A percentile compares a stretch with the other conserved stretches of the same genome.
Evolutionary conservation across 2,888 invertebrate genomes (phyloP).

Genomic region (Clunio marinus): DNA sequence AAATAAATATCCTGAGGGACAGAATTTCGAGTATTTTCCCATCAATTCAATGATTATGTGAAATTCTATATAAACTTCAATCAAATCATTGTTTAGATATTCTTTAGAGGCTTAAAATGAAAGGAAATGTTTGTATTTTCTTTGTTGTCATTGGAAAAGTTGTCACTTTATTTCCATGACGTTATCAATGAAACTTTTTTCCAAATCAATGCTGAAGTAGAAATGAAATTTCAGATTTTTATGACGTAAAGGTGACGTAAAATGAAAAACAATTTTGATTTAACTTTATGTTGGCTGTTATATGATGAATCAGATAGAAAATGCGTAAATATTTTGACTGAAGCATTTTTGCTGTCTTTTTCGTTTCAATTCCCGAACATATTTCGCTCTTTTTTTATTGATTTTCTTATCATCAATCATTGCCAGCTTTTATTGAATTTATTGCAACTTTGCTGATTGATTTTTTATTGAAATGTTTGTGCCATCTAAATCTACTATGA

Average conservation of each 20-base stretch:
- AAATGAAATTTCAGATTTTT: background rate
- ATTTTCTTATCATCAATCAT: background rate
- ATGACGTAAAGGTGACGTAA: background rate
- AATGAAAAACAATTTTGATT: constrained; percentile 15
- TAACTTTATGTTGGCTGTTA: background rate
- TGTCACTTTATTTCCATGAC: background rate
- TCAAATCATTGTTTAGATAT: too few species aligned
- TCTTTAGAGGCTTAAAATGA: too few species aligned
- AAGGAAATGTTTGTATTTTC: too few species aligned
- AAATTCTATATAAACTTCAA: too few species aligned
- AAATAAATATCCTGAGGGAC: too few species aligned
- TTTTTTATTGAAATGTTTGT: background rate
- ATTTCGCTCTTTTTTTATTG: background rate
- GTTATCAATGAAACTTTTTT: background rate
- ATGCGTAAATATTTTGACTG: background rate
- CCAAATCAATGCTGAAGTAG: background rate
- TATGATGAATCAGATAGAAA: background rate
- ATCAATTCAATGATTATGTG: too few species aligned
- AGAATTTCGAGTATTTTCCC: too few species aligned
- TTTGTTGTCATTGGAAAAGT: background rate
- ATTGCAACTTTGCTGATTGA: background rate
- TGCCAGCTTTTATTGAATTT: background rate
- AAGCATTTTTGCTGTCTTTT: background rate
- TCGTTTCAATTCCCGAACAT: too few species aligned
- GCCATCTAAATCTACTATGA: too few species aligned